Percentiles rank a stretch among this genome's conserved stretches.
Evolutionary conservation across 2,888 invertebrate species (phyloP).

Genomic region (Erynnis tages): DNA sequence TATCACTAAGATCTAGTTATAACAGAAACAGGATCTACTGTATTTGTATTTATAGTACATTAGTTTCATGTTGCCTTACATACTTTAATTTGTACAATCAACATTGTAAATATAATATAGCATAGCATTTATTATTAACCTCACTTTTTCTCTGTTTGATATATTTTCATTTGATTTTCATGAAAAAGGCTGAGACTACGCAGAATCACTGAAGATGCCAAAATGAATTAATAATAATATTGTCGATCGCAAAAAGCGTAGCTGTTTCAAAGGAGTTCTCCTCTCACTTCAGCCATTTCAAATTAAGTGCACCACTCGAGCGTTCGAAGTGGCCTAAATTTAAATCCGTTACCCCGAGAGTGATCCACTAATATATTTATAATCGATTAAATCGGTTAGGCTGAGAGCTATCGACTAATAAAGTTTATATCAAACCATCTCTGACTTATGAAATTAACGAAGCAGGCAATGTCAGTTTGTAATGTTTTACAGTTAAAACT

Average conservation of each 20-base stretch:
- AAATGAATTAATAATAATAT: constrained; percentile 17
- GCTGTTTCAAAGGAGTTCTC: constrained; percentile 1
- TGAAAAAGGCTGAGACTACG: not conserved
- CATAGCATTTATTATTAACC: no score
- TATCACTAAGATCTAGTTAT: no score
- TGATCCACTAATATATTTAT: constrained; percentile 50
- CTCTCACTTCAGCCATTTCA: constrained; percentile 8
- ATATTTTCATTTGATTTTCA: not conserved
- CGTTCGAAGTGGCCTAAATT: constrained; percentile 37
- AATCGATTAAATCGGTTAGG: constrained; percentile 48
- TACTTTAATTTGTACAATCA: no score
- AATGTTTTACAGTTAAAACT: no score
- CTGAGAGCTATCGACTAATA: constrained; percentile 44
- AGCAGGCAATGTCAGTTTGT: no score
- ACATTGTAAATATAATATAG: no score
- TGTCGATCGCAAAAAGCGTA: constrained; percentile 10
- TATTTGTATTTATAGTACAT: no score
- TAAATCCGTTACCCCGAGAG: constrained; percentile 42
- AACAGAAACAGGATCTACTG: no score
- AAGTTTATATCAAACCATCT: constrained; percentile 35
- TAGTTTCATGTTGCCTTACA: no score
- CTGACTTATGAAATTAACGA: not conserved
- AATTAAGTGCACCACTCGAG: constrained; percentile 24
- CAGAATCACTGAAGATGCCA: not conserved
- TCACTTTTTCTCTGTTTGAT: not conserved